Base-by-base conservation (phyloP, 2,797 vertebrate species). In the Phylloscopus collybita region DNA sequence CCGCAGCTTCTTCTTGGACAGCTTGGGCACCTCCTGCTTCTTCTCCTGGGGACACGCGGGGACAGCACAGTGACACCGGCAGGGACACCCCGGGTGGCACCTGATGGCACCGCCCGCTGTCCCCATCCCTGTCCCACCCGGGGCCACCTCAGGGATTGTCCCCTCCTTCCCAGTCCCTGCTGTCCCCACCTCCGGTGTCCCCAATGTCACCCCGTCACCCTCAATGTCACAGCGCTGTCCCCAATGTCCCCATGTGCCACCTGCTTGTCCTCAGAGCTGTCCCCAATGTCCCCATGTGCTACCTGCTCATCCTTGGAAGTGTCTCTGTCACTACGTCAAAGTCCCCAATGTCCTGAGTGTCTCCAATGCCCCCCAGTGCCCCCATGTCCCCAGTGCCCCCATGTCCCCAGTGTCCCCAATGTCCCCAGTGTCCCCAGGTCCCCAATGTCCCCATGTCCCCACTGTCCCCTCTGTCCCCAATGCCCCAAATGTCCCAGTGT, bases 1-100 rank as follows among this genome's bases (percentile, higher is more conserved):
- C 90, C 99, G 98, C 96, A 99, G 95, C 92, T 99, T 99, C 98
- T 99, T 99, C 98, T 99, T 99, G 29, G 99, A 99, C 66, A 99
- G 96, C 72, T 99, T 99, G 7, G 99, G 98, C 1, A 81, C 98
- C 89, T 99, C 98, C 1, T 96, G 97, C 83, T 98, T 98, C 91
- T 98, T 91, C 11, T 99, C 99, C 99, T 99, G 32, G 50, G 70
- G 44, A 21, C 78, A 34, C 21, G 1, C 0, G 4, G 21, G 49
- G 64, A 53, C 67, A 54, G 8, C 10, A 4, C 5, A 0, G 67
- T 60, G 73, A 16, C 80, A 38, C 18, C 9, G 1, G 6, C 4
- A 12, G 6, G 25, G 76, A 21, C n/a, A 1, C 2, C 8, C 16
- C 10, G 9, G 13, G 17, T 10, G 45, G 17, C 34, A 29, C 16